These are phyloP conservation scores for Pandion haliaetus DNA, from an alignment of 2,113 vertebrate genomes.

Conservation along the genomic window DNA sequence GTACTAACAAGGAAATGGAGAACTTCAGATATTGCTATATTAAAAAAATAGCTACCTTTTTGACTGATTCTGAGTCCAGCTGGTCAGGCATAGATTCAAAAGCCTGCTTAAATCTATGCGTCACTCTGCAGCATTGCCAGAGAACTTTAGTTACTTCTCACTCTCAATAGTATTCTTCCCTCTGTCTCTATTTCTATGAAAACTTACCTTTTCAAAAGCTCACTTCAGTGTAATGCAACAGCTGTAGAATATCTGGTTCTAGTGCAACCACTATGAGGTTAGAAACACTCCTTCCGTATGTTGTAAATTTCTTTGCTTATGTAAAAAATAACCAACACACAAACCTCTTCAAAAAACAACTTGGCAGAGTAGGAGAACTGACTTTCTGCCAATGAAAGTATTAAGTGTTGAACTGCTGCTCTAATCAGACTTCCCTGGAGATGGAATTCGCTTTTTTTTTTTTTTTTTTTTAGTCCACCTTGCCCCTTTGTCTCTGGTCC, in stretches of 20 bases:
- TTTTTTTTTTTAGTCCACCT: neutral
- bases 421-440: neutral
- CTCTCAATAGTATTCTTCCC: neutral
- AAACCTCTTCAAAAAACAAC: neutral
- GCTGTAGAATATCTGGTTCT: neutral
- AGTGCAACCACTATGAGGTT: neutral
- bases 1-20: neutral
- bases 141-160: neutral
- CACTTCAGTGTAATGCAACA: neutral
- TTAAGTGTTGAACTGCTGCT: neutral
- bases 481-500: neutral
- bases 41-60: neutral
- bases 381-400: neutral
- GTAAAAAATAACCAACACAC: neutral
- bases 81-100: neutral
- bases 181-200: neutral
- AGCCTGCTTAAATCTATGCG: neutral
- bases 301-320: neutral
- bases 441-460: neutral
- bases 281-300: neutral
- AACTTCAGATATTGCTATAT: neutral
- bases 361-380: neutral
- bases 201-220: neutral
- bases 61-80: neutral
- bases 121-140: neutral